Conservation (phyloP, 2,888 invertebrate species). For the Ochropleura leucogaster region DNA sequence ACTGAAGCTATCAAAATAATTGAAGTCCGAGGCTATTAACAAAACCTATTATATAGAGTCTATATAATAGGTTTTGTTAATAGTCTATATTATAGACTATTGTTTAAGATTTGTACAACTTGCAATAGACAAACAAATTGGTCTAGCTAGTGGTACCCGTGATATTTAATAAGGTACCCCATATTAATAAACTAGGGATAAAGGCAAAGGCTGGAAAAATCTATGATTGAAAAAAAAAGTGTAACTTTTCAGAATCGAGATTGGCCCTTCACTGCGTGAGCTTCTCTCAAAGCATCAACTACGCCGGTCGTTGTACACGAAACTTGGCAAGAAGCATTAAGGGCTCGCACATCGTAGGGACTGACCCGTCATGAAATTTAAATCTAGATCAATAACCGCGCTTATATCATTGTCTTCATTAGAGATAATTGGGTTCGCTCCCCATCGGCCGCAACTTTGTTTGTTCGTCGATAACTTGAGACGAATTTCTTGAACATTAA, state of each 20-base stretch:
- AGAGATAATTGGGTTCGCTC: constrained; percentile 91
- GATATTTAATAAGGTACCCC: not conserved
- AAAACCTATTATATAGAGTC: too few species aligned
- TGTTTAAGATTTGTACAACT: not conserved
- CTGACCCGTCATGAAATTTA: constrained; percentile 91
- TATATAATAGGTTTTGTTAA: too few species aligned
- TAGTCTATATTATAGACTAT: too few species aligned
- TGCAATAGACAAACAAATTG: not conserved
- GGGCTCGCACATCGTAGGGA: constrained; percentile 89
- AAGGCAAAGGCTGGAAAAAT: not conserved
- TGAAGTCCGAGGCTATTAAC: not conserved
- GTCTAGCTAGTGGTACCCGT: not conserved
- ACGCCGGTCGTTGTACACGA: constrained; percentile 67
- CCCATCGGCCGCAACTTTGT: constrained; percentile 89
- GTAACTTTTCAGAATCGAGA: not conserved
- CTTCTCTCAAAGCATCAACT: constrained; percentile 74
- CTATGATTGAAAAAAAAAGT: not conserved
- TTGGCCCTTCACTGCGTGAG: not conserved
- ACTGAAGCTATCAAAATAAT: not conserved
- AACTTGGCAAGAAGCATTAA: constrained; percentile 90
- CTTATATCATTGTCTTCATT: constrained; percentile 91
- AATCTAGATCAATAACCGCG: constrained; percentile 91
- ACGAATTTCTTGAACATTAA: constrained; percentile 88
- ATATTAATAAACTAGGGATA: not conserved
- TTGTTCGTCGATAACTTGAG: constrained; percentile 89